phyloP scores from a whole-genome alignment of 2,888 invertebrate species.

The Nymphalis urticae region DNA sequence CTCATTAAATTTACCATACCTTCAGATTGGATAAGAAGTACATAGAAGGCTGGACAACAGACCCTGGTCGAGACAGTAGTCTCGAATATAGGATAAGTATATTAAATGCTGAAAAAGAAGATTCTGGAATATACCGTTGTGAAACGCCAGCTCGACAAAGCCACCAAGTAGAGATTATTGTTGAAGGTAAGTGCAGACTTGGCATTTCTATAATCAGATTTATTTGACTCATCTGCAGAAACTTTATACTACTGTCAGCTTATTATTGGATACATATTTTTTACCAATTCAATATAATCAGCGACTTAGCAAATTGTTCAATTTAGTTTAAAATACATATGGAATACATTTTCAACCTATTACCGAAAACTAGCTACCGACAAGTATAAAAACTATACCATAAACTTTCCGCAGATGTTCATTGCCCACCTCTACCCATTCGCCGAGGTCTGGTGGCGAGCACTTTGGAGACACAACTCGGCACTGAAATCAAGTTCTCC shows the following conservation, averaged over 20 bases:
- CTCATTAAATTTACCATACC: background rate
- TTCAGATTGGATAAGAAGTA: conserved; percentile 62
- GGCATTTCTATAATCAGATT: background rate
- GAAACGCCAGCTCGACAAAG: conserved; percentile 91
- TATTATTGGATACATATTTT: too few relatives aligned
- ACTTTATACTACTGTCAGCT: too few relatives aligned
- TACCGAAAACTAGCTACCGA: too few relatives aligned
- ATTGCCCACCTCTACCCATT: conserved; percentile 88
- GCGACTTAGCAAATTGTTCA: background rate
- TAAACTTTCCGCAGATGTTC: conserved; percentile 79
- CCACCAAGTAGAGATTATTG: conserved; percentile 90
- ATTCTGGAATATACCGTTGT: conserved; percentile 92
- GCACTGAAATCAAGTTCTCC: conserved; percentile 86
- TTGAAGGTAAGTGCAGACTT: conserved; percentile 81
- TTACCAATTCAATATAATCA: background rate
- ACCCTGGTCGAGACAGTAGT: conserved; percentile 88
- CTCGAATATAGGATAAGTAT: conserved; percentile 91
- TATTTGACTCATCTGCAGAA: too few relatives aligned
- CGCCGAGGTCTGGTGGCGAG: conserved; percentile 88
- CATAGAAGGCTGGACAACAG: conserved; percentile 91
- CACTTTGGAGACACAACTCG: conserved; percentile 87
- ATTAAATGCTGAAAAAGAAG: conserved; percentile 89
- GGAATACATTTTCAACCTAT: too few relatives aligned
- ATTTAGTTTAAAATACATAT: too few relatives aligned
- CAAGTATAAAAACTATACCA: background rate